Conservation (phyloP, 2,888 invertebrate genomes). For the Acheta domesticus region DNA sequence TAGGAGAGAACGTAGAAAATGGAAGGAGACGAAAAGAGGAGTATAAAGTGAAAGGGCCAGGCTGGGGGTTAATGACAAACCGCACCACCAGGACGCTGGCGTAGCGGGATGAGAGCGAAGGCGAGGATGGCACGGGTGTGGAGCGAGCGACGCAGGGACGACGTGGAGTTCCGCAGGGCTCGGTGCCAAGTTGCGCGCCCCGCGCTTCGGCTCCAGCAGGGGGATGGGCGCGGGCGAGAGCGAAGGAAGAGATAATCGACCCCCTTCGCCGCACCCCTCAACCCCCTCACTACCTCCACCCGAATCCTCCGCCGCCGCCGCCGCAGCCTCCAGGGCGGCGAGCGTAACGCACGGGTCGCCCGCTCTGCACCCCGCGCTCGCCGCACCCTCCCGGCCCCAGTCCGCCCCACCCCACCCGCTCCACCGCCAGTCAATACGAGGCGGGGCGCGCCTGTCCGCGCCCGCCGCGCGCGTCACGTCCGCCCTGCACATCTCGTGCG, state of each 20-base stretch:
- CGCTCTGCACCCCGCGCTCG: neutral
- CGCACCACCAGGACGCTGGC: neutral
- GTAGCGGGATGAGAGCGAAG: too few relatives aligned
- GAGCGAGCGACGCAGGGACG: neutral
- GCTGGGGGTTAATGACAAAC: too few relatives aligned
- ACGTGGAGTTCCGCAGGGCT: neutral
- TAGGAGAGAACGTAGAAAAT: too few relatives aligned
- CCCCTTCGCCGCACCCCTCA: neutral
- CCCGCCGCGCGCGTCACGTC: constrained; percentile 18
- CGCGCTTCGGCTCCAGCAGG: neutral
- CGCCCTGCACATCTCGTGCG: neutral
- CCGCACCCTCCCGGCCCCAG: neutral
- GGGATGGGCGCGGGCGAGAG: neutral
- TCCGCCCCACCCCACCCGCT: neutral
- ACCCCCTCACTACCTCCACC: neutral
- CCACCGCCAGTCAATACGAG: constrained; percentile 1
- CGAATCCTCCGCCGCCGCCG: neutral
- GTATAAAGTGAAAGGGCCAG: too few relatives aligned
- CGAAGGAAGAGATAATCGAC: neutral
- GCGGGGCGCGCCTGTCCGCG: neutral
- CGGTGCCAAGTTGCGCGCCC: neutral
- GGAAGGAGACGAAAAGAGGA: too few relatives aligned
- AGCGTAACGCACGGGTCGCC: neutral
- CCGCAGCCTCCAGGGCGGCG: neutral
- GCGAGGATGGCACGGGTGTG: neutral